Percentiles rank a stretch among this genome's conserved stretches.
phyloP scores from a whole-genome alignment of 2,888 invertebrate species.

The Tridacna gigas region DNA sequence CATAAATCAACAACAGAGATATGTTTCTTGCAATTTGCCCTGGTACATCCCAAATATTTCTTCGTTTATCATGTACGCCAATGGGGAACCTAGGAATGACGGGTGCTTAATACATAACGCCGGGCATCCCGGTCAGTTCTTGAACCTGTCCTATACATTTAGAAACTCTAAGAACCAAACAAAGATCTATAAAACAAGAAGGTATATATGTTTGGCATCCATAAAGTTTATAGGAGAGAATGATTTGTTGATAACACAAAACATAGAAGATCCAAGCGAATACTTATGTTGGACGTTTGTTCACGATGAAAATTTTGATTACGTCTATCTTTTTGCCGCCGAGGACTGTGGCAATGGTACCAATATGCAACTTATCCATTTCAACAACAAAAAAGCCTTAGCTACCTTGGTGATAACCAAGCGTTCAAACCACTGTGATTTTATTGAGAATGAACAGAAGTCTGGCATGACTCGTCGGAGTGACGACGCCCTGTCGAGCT shows the following conservation, averaged over 20 bases:
- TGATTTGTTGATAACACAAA: conserved; percentile 57
- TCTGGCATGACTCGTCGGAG: conserved; percentile 27
- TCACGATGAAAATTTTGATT: conserved; percentile 36
- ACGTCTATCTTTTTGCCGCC: conserved; percentile 55
- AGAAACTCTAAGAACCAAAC: conserved; percentile 31
- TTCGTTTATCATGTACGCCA: conserved; percentile 53
- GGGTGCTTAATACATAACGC: conserved; percentile 51
- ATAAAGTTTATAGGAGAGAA: conserved; percentile 60
- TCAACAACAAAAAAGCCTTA: conserved; percentile 42
- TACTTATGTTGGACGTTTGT: conserved; percentile 64
- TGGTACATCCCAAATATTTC: conserved; percentile 64
- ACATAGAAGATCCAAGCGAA: conserved; percentile 30
- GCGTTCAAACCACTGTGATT: conserved; percentile 55
- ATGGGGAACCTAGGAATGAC: conserved; percentile 35
- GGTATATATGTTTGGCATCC: conserved; percentile 61
- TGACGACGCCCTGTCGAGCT: conserved; percentile 19
- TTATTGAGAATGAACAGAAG: conserved; percentile 42
- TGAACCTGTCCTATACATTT: conserved; percentile 55
- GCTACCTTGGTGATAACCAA: conserved; percentile 50
- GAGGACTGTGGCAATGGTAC: conserved; percentile 63
- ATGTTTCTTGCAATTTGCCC: conserved; percentile 58
- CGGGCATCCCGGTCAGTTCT: conserved; percentile 41
- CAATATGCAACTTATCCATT: conserved; percentile 59
- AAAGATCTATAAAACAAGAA: conserved; percentile 33
- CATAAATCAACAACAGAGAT: conserved; percentile 51